A percentile compares a stretch with the other conserved stretches of the same genome.
Conservation (phyloP, 2,797 vertebrate species). For the Pipistrellus pipistrellus region DNA sequence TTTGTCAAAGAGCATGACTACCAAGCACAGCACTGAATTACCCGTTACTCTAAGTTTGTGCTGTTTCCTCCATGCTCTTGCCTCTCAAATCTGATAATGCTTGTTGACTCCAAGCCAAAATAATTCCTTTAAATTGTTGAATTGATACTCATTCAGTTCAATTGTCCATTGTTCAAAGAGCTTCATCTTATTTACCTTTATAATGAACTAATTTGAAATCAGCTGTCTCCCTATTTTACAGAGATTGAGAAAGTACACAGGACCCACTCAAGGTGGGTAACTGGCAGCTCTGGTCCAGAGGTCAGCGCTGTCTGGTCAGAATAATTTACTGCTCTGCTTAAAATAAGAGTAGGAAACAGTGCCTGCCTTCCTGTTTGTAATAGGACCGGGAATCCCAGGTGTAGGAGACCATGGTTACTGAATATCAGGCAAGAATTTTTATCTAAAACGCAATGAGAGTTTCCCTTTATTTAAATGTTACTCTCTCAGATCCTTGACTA, state of each 20-base stretch:
- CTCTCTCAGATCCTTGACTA: neutral
- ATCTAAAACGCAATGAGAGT: neutral
- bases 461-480: neutral
- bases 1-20: neutral
- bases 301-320: neutral
- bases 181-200: neutral
- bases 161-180: neutral
- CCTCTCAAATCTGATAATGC: neutral
- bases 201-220: neutral
- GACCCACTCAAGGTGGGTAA: neutral
- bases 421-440: neutral
- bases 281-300: neutral
- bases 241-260: neutral
- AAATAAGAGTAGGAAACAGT: neutral
- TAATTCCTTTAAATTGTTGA: neutral
- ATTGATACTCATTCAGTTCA: neutral
- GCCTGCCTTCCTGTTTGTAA: neutral
- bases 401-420: neutral
- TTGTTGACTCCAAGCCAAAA: neutral
- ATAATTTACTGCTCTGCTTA: neutral
- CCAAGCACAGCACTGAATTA: neutral
- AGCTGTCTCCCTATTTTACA: neutral
- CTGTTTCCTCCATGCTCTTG: rapidly evolving
- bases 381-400: neutral
- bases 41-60: neutral